These are phyloP conservation scores for Arizona elegans DNA, from an alignment of 2,113 vertebrate genomes.

Conservation along the genomic window DNA sequence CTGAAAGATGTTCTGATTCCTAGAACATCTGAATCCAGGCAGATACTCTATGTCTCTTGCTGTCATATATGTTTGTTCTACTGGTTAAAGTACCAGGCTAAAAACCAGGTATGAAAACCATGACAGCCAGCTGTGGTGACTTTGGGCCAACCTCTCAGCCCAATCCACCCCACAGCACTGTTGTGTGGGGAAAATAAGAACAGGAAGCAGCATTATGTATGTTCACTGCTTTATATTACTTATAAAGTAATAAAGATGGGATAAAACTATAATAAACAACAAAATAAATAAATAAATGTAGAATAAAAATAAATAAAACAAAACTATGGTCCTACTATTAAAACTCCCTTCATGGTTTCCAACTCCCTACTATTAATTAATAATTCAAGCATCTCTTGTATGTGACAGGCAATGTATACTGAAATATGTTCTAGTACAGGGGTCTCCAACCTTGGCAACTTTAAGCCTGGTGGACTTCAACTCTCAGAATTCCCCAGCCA, in stretches of 20 bases:
- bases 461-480: too few relatives aligned
- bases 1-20: not conserved
- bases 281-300: not conserved
- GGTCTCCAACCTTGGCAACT: too few relatives aligned
- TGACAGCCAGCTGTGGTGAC: not conserved
- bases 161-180: not conserved
- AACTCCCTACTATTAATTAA: not conserved
- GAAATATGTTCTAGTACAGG: not conserved
- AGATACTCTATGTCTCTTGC: not conserved
- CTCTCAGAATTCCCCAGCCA: too few relatives aligned
- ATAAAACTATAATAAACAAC: not conserved
- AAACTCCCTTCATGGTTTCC: not conserved
- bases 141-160: not conserved
- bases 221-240: not conserved
- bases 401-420: not conserved
- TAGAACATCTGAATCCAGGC: not conserved
- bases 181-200: not conserved
- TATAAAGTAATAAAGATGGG: not conserved
- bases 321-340: not conserved
- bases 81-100: not conserved
- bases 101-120: not conserved
- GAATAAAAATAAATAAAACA: not conserved
- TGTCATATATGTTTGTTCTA: not conserved
- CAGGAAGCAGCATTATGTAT: not conserved
- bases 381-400: not conserved